Evolutionary conservation across 2,797 vertebrate species (phyloP), one percentile per base, ranked within the genome.

Genomic region (Harpagifer antarcticus): DNA sequence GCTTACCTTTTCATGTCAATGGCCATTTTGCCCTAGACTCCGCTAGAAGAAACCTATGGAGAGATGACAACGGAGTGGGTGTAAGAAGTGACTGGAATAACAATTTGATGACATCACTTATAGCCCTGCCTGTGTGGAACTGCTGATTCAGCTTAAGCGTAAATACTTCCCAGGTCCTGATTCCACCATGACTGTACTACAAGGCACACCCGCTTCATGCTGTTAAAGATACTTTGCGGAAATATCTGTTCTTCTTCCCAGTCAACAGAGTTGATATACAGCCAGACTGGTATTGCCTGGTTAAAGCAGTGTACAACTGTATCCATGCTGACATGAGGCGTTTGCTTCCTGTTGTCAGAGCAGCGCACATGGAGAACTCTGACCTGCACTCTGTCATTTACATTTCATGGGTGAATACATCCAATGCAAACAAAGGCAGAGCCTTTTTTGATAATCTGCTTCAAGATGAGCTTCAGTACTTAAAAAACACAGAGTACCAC

Each of bases 1-100:
- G 99, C 6, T 91, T 99, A 49, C 98, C 98, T 15, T 98, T 99
- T 89, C 99, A 99, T 65, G 97, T 99, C 58, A 99, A 99, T 70
- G 99, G 98, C 10, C 98, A 99, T 92, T 99, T 99, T 95, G 98
- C 98, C 56, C 89, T 99, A 20, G 99, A 99, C 87, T 99, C 99
- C 71, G 98, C 98, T 64, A 94, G 99, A 87, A 96, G 99, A 92
- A 99, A 99, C 83, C 85, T 99, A 16, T 99, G 99, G 99, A 95
- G 97, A 78, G 99, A 99, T 88, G 99, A 99, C 91, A 99, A 99
- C 1, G 99, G 99, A 64, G 98, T 99, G 47, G 98, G 99, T 37
- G 98, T 99, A 49, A 96, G 98, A 82, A 99, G 99, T 89, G 98
- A 99, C 88, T 99, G 99, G 99, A 99, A 99, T 82, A 97, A 94